Evolutionary conservation across 2,113 vertebrate genomes (phyloP).

Genomic region (Gymnarchus niloticus): DNA sequence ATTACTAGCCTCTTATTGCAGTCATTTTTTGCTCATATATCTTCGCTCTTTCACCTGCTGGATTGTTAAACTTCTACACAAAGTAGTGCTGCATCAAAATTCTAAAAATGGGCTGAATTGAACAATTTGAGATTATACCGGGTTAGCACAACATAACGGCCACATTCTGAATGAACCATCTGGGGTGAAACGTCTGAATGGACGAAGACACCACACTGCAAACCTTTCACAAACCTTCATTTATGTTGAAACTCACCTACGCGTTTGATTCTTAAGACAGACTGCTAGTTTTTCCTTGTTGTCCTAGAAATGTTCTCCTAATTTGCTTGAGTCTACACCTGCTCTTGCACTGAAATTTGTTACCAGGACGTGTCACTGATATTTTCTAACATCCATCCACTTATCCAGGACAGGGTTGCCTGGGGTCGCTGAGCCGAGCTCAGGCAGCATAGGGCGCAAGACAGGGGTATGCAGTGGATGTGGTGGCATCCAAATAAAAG

Average conservation of each 20-base stretch:
- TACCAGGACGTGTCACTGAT: too few species aligned
- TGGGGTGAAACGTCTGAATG: not conserved
- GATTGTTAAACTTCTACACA: not conserved
- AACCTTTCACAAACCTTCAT: not conserved
- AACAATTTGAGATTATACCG: not conserved
- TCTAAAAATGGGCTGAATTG: not conserved
- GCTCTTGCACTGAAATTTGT: too few species aligned
- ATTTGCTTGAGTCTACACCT: not conserved
- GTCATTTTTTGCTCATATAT: not conserved
- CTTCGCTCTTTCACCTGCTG: not conserved
- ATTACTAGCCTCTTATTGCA: not conserved
- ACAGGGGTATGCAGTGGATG: too few species aligned
- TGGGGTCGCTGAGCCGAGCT: too few species aligned
- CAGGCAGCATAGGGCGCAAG: too few species aligned
- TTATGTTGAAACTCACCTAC: not conserved
- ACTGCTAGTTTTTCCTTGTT: not conserved
- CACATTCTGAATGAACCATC: not conserved
- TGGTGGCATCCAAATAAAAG: too few species aligned
- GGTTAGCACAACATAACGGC: not conserved
- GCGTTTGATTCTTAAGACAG: not conserved
- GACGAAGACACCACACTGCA: not conserved
- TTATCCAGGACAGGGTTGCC: too few species aligned
- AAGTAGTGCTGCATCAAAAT: not conserved
- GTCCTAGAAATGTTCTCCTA: too few species aligned
- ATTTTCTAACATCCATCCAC: too few species aligned